Conservation (phyloP, 2,797 vertebrate genomes). For the Ctenochaetus hawaiiensis region DNA sequence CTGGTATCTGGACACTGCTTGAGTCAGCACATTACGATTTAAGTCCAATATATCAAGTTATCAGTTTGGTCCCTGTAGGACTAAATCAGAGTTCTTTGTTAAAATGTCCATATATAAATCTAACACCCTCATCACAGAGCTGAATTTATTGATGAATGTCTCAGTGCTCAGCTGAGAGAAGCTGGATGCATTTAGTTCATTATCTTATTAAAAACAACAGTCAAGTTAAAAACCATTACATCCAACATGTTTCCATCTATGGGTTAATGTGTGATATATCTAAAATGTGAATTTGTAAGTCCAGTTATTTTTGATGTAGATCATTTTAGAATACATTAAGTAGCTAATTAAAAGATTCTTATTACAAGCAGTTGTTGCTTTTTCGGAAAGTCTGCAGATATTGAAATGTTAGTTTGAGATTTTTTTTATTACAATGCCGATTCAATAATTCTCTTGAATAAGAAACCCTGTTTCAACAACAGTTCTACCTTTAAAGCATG, state of each 20-base stretch:
- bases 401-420: neutral
- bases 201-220: no score
- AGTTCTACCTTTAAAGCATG: no score
- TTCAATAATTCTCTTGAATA: no score
- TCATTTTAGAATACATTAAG: neutral
- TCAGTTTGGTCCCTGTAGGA: neutral
- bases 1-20: neutral
- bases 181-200: no score
- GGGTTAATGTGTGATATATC: no score
- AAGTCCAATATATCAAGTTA: neutral
- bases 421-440: no score
- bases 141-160: neutral
- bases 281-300: no score
- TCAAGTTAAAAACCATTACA: no score
- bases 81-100: neutral
- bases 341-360: neutral
- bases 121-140: neutral
- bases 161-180: no score
- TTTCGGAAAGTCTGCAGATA: neutral
- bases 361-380: neutral
- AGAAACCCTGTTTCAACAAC: no score
- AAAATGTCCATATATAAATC: neutral
- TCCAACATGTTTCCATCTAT: no score
- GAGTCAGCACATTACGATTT: neutral
- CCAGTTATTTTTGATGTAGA: no score